phyloP scores from a whole-genome alignment of 2,888 invertebrate genomes.

The Phoenoteleia sp. region DNA sequence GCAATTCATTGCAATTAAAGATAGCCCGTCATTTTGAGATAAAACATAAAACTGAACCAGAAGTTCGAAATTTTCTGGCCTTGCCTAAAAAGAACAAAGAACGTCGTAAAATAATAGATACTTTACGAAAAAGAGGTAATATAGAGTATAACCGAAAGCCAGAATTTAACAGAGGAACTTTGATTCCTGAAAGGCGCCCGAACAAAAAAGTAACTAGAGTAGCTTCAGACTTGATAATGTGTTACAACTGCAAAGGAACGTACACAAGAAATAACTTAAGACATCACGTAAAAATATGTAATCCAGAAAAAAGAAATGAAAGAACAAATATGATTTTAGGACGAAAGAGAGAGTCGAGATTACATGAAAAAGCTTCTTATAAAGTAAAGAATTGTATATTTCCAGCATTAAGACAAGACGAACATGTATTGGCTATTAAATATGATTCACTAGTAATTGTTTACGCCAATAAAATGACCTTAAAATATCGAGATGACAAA shows the following conservation, averaged over 20 bases:
- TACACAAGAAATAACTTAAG: background rate
- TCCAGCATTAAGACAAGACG: conserved; percentile 67
- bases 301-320: background rate
- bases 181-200: conserved; percentile 21
- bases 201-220: no score
- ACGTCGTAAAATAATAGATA: background rate
- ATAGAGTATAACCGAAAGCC: background rate
- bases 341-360: background rate
- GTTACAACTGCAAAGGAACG: conserved; percentile 4
- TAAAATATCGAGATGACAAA: conserved; percentile 43
- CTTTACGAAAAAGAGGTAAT: conserved; percentile 1
- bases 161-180: background rate
- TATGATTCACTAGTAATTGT: conserved; percentile 69
- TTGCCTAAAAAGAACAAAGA: background rate
- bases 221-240: no score
- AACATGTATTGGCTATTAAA: conserved; percentile 52
- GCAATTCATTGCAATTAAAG: background rate
- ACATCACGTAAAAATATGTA: background rate
- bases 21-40: conserved; percentile 9
- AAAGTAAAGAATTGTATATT: conserved; percentile 42
- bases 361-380: background rate
- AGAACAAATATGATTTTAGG: background rate
- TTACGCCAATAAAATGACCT: conserved; percentile 15
- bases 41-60: background rate
- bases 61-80: background rate